Base-by-base conservation (phyloP, 2,113 vertebrate species). In the Alectura lathami region DNA sequence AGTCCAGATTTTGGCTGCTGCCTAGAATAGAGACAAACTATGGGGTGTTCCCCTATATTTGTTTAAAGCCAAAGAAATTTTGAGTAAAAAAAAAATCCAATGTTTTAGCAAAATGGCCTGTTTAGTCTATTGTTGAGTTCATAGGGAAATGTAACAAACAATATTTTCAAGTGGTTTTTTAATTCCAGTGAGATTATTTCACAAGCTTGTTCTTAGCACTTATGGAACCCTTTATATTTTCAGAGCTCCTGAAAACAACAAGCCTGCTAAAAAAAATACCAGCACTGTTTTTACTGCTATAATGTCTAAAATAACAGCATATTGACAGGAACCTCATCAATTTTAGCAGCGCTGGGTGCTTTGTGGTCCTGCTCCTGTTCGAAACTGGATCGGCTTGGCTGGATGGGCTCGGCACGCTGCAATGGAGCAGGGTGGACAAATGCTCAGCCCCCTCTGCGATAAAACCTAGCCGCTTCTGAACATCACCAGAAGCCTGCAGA, bases 161-260 rank as follows among this genome's bases (percentile, higher is more conserved):
- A 36, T 40, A 73, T 94, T 97, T 96, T 96, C 92, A 91, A 95
- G 88, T 95, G 89, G 85, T 88, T 97, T 95, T 95, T 42, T 91
- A 90, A 90, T 91, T 82, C 88, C 91, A 93, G 83, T 1, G 7
- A 92, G 94, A 89, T 86, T 78, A 86, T 95, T 97, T 93, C 92
- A 86, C 88, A 93, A 90, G 83, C 69, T 88, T 86, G 66, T 83
- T 92, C 73, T 91, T 91, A 90, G 88, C 83, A 48, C 73, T 97
- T 96, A 95, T 95, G 85, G 95, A 96, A 88, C 94, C 14, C 86
- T 96, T 95, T 93, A 93, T 94, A 67, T 93, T 93, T 88, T 83
- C 86, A 86, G 86, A 88, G 66, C 83, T 97, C 91, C 93, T 94
- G 94, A 86, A 95, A 94, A 93, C 90, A 95, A 93, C 60, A 73